Evolutionary conservation across 2,797 vertebrate genomes (phyloP).

Genomic region (Glyptemys insculpta): DNA sequence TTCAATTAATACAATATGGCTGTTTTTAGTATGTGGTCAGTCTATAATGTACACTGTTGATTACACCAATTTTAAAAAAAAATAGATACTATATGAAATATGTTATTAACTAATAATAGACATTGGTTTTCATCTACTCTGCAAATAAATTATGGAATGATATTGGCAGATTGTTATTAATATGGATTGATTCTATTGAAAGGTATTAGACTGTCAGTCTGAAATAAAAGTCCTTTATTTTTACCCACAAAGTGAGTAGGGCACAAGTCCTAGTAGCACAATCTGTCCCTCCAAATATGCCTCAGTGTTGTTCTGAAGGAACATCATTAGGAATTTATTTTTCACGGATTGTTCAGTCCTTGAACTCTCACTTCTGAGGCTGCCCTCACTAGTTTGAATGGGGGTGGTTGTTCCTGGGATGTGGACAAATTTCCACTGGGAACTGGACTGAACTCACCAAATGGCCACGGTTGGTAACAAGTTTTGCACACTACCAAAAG

Average conservation of each 20-base stretch:
- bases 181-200: background rate
- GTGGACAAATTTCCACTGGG: background rate
- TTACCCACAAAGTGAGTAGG: background rate
- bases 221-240: background rate
- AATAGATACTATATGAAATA: background rate
- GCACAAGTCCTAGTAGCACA: background rate
- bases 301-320: background rate
- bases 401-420: background rate
- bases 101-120: background rate
- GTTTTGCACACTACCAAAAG: background rate
- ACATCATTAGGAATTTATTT: background rate
- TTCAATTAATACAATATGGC: background rate
- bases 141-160: background rate
- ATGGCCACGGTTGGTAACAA: background rate
- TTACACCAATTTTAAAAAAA: background rate
- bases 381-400: background rate
- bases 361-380: background rate
- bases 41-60: background rate
- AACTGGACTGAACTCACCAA: background rate
- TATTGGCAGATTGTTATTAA: background rate
- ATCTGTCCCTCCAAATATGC: background rate
- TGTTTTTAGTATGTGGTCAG: background rate
- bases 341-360: background rate
- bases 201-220: background rate
- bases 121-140: background rate